phyloP scores from a whole-genome alignment of 2,113 vertebrate species.

The Xiphophorus couchianus region DNA sequence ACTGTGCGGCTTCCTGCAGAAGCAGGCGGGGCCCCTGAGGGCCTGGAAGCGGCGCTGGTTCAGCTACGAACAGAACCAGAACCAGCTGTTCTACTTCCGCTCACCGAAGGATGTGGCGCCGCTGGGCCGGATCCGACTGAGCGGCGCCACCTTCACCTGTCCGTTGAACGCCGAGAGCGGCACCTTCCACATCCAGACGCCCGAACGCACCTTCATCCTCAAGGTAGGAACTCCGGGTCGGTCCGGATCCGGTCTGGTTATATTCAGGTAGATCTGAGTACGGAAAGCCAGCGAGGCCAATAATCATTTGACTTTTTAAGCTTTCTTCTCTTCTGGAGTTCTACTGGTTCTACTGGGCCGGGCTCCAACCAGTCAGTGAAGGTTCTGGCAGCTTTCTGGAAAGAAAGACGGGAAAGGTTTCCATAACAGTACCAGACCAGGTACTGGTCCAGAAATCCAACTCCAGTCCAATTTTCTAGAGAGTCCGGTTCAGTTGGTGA shows the following conservation, averaged over 20 bases:
- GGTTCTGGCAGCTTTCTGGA: too few relatives aligned
- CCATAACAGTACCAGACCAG: too few relatives aligned
- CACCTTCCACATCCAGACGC: conserved; percentile 91
- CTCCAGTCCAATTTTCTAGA: too few relatives aligned
- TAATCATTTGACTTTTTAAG: too few relatives aligned
- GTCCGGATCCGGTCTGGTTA: not conserved
- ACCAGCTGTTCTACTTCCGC: conserved; percentile 89
- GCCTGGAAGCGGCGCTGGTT: conserved; percentile 97
- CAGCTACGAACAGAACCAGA: conserved; percentile 87
- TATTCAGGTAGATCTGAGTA: too few relatives aligned
- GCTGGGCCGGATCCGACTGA: conserved; percentile 86
- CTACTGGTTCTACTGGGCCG: too few relatives aligned
- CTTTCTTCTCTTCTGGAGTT: too few relatives aligned
- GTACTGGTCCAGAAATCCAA: too few relatives aligned
- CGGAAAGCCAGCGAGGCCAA: too few relatives aligned
- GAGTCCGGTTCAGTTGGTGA: too few relatives aligned
- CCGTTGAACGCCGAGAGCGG: conserved; percentile 84
- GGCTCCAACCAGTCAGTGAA: too few relatives aligned
- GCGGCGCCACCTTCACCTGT: conserved; percentile 84
- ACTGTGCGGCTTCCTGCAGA: conserved; percentile 92
- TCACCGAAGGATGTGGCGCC: conserved; percentile 88
- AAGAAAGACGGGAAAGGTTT: too few relatives aligned
- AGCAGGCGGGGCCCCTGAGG: conserved; percentile 88
- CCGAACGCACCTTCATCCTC: conserved; percentile 84
- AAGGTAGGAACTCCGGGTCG: conserved; percentile 80